These are phyloP conservation scores for Chrysaora quinquecirrha DNA, from an alignment of 30 jellyfish, hydroid and myxozoan genomes.

Conservation along the genomic window DNA sequence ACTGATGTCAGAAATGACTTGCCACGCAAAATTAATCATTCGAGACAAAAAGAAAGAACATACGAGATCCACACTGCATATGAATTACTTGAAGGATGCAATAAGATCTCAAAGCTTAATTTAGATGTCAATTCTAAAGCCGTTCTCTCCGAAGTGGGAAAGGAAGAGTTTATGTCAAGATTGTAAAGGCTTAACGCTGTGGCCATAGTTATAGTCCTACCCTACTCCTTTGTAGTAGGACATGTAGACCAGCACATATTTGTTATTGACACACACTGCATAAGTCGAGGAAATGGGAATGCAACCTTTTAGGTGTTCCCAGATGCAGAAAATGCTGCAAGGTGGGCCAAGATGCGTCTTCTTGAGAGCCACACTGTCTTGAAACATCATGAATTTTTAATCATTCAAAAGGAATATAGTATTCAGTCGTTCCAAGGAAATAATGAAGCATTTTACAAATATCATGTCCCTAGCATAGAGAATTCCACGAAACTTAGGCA, in stretches of 20 bases:
- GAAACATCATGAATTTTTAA: no score
- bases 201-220: slow-evolving; percentile 3
- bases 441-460: no score
- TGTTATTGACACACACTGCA: background rate
- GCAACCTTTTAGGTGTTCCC: background rate
- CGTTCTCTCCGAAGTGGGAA: background rate
- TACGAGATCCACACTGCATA: background rate
- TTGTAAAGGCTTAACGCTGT: background rate
- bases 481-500: no score
- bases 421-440: no score
- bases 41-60: background rate
- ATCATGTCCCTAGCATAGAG: no score
- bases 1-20: background rate
- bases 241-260: background rate
- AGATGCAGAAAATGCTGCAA: background rate
- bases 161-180: background rate
- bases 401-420: no score
- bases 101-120: background rate
- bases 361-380: background rate
- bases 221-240: slow-evolving; percentile 3
- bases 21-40: background rate
- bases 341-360: background rate
- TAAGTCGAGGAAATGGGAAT: slow-evolving; percentile 1
- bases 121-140: background rate
- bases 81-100: background rate